Base-by-base conservation (phyloP, 2,888 invertebrate genomes). In the Cephus spinipes region DNA sequence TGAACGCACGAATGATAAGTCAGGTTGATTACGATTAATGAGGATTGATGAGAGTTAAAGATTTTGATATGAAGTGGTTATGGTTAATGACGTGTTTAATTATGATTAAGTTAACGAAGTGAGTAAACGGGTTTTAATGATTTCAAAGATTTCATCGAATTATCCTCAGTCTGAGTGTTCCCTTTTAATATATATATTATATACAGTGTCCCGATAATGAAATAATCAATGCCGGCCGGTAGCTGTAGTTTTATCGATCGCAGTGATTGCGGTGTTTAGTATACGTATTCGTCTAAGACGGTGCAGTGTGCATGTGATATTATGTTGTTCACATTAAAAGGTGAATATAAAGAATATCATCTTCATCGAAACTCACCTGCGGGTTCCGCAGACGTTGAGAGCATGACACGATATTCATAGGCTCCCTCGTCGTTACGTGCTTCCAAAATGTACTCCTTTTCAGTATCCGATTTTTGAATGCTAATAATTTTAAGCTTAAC, bases 381-480 rank as follows among this genome's bases (percentile, higher is more conserved):
- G 75, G 94, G 94, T 90, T 93, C 93, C 34, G 93, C 90, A 83
- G 93, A 93, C 71, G 94, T 96, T 85, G 96, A 96, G 86, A 97
- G 94, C 81, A 94, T 92, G 55, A 97, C 93, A 9, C 91, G 91
- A 86, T 96, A 95, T 77, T 94, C 94, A 82, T 94, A 93, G 23
- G 91, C 87, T 3, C 96, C 97, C 76, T 94, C 93, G n/a, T 93
- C 93, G 90, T 97, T 97, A 87, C 92, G 92, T 1, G 96, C 96
- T 23, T 93, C 93, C 82, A 97, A 91, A 85, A 93, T 92, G 92
- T 96, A 96, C 0, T 93, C 93, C 79, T 94, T 94, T 69, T 96
- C 96, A 1, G 96, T 96, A 87, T 97, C 96, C 82, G 96, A 95
- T 84, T 96, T 95, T 35, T 94, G 94, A 36, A 97, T 94, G 31